Evolutionary conservation across 1,140 invertebrate genomes (phyloP).

Genomic region (Diorhabda sublineata): DNA sequence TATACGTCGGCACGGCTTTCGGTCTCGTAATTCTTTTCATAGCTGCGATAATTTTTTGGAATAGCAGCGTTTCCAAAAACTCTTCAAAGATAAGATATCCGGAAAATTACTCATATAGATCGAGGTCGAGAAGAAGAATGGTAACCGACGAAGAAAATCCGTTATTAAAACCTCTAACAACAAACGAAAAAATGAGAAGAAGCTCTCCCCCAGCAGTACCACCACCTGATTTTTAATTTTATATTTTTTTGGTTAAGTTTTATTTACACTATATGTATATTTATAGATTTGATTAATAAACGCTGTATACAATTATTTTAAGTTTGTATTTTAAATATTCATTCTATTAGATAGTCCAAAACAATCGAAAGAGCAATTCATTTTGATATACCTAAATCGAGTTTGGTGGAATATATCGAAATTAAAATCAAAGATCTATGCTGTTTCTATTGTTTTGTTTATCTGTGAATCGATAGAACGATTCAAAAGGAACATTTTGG

Average conservation of each 20-base stretch:
- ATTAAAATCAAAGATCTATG: no score
- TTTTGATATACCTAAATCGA: no score
- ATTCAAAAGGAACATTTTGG: no score
- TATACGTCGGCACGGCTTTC: slow-evolving; percentile 34
- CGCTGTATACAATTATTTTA: background rate
- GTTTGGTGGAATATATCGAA: no score
- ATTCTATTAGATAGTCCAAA: no score
- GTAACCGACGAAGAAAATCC: slow-evolving; percentile 23
- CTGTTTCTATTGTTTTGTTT: no score
- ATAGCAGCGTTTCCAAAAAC: slow-evolving; percentile 17
- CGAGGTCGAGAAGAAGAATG: slow-evolving; percentile 23
- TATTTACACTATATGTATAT: background rate
- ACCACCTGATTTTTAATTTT: slow-evolving; percentile 34
- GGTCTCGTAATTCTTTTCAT: slow-evolving; percentile 28
- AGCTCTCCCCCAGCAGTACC: slow-evolving; percentile 31
- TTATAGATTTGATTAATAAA: background rate
- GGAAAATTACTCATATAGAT: slow-evolving; percentile 20
- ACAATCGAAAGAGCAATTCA: no score
- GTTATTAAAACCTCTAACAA: slow-evolving; percentile 19
- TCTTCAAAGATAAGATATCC: slow-evolving; percentile 9
- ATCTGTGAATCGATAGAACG: no score
- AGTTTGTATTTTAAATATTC: no score
- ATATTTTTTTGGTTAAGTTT: background rate
- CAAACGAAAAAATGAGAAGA: slow-evolving; percentile 11
- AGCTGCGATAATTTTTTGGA: slow-evolving; percentile 29